Conservation (phyloP, 2,888 invertebrate genomes). For the Cephus pygmeus region DNA sequence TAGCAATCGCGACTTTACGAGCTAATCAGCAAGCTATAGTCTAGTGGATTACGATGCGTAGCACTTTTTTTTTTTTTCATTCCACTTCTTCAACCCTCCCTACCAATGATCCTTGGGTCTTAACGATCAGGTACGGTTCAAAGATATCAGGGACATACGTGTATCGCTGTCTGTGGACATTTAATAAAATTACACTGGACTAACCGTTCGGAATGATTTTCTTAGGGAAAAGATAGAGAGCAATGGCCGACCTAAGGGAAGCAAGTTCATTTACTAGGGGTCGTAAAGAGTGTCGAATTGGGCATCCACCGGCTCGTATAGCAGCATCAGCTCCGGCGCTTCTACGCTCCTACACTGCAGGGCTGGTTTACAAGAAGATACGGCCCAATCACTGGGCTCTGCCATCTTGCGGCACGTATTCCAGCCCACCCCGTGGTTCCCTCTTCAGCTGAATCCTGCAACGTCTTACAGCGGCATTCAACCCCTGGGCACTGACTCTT, state of each 20-base stretch:
- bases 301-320: conserved; percentile 30
- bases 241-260: not conserved
- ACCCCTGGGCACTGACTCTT: conserved; percentile 12
- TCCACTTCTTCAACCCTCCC: not conserved
- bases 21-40: conserved; percentile 15
- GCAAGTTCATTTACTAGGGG: conserved; percentile 33
- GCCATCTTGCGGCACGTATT: conserved; percentile 14
- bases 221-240: conserved; percentile 3
- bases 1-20: conserved; percentile 25
- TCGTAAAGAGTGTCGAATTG: conserved; percentile 39
- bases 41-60: not conserved
- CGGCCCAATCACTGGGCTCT: conserved; percentile 32
- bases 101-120: not conserved
- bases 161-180: not conserved
- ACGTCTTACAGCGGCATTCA: not conserved
- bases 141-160: not conserved
- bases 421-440: not conserved
- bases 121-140: not conserved
- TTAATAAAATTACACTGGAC: not conserved
- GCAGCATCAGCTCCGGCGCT: conserved; percentile 29
- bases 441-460: not conserved
- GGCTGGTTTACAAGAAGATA: conserved; percentile 42
- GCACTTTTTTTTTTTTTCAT: not conserved
- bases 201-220: not conserved
- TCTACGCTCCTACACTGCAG: conserved; percentile 14